Percentiles rank a stretch among this genome's conserved stretches.
These are phyloP conservation scores for Phrixothrix hirtus DNA, from an alignment of 2,888 invertebrate genomes.

Conservation along the genomic window DNA sequence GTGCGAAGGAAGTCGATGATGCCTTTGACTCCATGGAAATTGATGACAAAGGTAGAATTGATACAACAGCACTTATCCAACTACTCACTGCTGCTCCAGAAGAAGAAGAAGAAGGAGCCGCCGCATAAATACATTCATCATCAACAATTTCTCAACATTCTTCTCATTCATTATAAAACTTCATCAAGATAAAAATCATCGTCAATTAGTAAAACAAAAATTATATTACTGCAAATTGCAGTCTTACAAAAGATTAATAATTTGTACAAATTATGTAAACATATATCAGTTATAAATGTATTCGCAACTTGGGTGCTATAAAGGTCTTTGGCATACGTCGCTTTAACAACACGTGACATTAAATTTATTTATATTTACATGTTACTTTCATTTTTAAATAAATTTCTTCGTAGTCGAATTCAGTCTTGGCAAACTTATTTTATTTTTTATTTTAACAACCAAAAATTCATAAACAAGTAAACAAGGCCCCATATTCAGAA, in stretches of 20 bases:
- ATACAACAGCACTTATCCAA: conserved; percentile 83
- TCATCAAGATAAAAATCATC: conserved; percentile 20
- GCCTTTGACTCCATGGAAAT: conserved; percentile 92
- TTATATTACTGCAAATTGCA: neutral
- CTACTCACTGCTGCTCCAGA: conserved; percentile 87
- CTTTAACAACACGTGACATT: conserved; percentile 27
- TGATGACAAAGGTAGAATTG: conserved; percentile 88
- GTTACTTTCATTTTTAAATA: conserved; percentile 1
- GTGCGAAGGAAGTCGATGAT: conserved; percentile 85
- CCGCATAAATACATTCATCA: conserved; percentile 47
- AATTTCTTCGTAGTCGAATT: too few species aligned
- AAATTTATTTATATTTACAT: conserved; percentile 38
- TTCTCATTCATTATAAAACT: conserved; percentile 25
- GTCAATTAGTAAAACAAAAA: conserved; percentile 1
- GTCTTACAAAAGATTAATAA: neutral
- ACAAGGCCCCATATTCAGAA: neutral
- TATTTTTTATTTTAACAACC: neutral
- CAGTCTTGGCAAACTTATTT: too few species aligned
- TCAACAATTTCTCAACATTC: conserved; percentile 22
- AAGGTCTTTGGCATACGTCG: conserved; percentile 1
- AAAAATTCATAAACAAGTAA: neutral
- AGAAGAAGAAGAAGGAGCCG: conserved; percentile 67
- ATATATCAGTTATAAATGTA: neutral
- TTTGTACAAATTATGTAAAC: neutral
- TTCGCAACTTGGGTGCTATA: neutral